Percentiles rank a stretch among this genome's conserved stretches.
Evolutionary conservation across 2,888 invertebrate species (phyloP).

Genomic region (Exephanes ischioxanthus): DNA sequence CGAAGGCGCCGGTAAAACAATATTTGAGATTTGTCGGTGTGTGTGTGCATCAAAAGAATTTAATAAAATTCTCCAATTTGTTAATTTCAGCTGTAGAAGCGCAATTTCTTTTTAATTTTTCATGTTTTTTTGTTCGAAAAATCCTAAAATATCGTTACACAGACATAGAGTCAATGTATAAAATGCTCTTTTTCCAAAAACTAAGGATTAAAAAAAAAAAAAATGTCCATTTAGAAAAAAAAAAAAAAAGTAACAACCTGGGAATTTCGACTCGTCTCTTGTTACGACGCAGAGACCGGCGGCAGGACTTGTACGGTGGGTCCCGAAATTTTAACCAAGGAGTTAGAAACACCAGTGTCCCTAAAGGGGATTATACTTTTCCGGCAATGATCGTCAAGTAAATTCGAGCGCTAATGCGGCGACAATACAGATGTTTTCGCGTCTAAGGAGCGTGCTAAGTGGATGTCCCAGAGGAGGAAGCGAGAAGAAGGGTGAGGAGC

Average conservation of each 20-base stretch:
- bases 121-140: no score
- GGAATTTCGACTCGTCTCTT: no score
- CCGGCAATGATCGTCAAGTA: slow-evolving; percentile 74
- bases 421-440: slow-evolving; percentile 83
- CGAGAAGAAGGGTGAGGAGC: slow-evolving; percentile 46
- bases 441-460: slow-evolving; percentile 83
- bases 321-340: slow-evolving; percentile 21
- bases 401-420: slow-evolving; percentile 77
- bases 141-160: no score
- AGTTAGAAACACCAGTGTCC: slow-evolving; percentile 16
- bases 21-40: background rate
- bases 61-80: background rate
- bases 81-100: background rate
- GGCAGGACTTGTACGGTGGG: background rate
- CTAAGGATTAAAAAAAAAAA: no score
- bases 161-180: no score
- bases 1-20: slow-evolving; percentile 63
- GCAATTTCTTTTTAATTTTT: no score
- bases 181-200: no score
- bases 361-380: slow-evolving; percentile 71
- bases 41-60: no score
- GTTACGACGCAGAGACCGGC: background rate
- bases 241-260: no score
- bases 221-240: no score
- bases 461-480: slow-evolving; percentile 73